Evolutionary conservation across 2,888 invertebrate species (phyloP).

Genomic region (Deladenus siricidicola): DNA sequence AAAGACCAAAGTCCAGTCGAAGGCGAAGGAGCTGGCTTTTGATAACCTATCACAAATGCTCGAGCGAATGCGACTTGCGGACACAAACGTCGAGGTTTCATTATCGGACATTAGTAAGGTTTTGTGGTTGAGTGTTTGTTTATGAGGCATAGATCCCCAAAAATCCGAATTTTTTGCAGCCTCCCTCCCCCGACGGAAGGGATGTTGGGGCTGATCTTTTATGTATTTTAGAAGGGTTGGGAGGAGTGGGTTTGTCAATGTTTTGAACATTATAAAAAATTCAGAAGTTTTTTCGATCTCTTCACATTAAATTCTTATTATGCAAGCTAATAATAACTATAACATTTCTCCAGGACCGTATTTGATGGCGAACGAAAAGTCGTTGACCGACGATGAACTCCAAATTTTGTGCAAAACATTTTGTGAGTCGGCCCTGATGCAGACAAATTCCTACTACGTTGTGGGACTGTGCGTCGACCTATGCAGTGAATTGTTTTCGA

Average conservation of each 20-base stretch:
- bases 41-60: conserved; percentile 8
- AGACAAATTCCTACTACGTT: conserved; percentile 16
- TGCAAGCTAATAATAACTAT: background rate
- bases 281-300: background rate
- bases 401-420: background rate
- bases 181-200: too few species aligned
- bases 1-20: background rate
- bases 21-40: background rate
- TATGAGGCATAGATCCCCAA: too few species aligned
- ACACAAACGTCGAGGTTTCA: conserved; percentile 11
- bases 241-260: background rate
- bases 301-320: background rate
- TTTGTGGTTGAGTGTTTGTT: too few species aligned
- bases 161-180: too few species aligned
- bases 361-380: conserved; percentile 7
- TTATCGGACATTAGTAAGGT: conserved; percentile 14
- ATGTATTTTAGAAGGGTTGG: too few species aligned
- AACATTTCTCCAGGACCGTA: conserved; percentile 12
- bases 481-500: conserved; percentile 4
- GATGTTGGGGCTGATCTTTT: too few species aligned
- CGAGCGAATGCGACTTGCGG: conserved; percentile 10
- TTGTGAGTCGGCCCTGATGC: conserved; percentile 15
- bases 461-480: conserved; percentile 15
- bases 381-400: conserved; percentile 16
- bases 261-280: background rate